These are phyloP conservation scores for Sycobia sp. DNA, from an alignment of 1,140 invertebrate genomes.

Conservation along the genomic window DNA sequence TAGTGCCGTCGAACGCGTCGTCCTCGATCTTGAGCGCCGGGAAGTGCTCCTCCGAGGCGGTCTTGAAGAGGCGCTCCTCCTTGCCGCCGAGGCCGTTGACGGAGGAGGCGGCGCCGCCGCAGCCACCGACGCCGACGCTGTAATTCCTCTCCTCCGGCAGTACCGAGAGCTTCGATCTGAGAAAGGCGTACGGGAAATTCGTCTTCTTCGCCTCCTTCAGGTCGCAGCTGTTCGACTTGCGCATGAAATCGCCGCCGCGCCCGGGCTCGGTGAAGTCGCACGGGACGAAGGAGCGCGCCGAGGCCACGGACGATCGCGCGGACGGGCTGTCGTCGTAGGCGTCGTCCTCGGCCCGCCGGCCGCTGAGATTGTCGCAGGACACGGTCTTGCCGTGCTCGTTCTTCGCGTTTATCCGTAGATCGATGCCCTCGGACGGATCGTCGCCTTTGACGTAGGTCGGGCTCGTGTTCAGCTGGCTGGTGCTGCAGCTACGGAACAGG, in stretches of 20 bases:
- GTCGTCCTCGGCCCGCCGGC: constrained; percentile 38
- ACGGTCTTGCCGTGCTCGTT: constrained; percentile 50
- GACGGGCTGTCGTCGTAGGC: constrained; percentile 40
- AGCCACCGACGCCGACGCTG: too few relatives aligned
- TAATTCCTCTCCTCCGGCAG: constrained; percentile 71
- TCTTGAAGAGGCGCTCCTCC: constrained; percentile 55
- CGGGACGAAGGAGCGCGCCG: constrained; percentile 40
- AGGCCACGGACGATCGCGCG: constrained; percentile 1
- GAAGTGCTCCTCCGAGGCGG: constrained; percentile 60
- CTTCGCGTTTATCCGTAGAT: constrained; percentile 61
- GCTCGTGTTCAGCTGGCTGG: constrained; percentile 70
- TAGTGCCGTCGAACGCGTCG: constrained; percentile 51
- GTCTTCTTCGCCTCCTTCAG: constrained; percentile 64
- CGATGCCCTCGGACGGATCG: constrained; percentile 78
- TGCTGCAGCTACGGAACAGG: constrained; percentile 77
- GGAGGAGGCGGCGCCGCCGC: constrained; percentile 66
- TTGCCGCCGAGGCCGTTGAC: constrained; percentile 51
- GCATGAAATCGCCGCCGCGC: constrained; percentile 39
- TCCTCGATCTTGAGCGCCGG: constrained; percentile 54
- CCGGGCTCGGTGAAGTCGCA: constrained; percentile 49
- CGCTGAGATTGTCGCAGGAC: constrained; percentile 54
- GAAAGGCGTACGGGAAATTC: constrained; percentile 79
- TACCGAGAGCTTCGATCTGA: constrained; percentile 75
- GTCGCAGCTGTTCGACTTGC: constrained; percentile 56
- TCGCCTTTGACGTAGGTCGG: constrained; percentile 79